Base-by-base conservation (phyloP, 2,113 vertebrate species). In the Menura novaehollandiae region DNA sequence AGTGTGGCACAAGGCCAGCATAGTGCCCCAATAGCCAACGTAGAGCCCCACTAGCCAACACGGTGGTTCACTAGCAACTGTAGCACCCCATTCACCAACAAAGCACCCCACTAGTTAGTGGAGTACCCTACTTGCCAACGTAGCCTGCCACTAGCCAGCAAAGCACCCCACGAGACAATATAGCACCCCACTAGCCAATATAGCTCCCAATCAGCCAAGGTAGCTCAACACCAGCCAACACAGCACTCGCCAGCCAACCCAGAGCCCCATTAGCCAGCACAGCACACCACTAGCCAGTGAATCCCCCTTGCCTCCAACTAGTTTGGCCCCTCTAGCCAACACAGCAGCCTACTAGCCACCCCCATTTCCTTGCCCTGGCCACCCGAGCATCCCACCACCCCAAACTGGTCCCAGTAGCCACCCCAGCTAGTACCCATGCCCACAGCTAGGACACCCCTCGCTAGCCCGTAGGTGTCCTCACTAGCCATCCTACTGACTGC, bases 1-100 rank as follows among this genome's bases (percentile, higher is more conserved):
- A 76, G 30, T 0, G 0, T 24, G 44, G 60, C 6, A 3, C 20
- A 13, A 49, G n/a, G 49, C 1, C 56, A 43, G 27, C 0, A 0
- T 5, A 23, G 53, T 12, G 30, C 3, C 27, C 46, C 17, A 15
- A 10, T 46, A 46, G 37, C 24, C 89, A 39, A 1, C 3, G 8
- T 2, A 30, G 49, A 4, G 18, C 8, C 21, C 51, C 15, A 13
- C 16, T 51, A 43, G 62, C 28, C 71, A 73, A 2, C 7, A 1
- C 2, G 16, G 64, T 71, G 41, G 24, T 9, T 71, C 30, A 11
- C 8, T 26, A 60, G 59, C 23, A 46, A 13, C 8, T 13, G 23
- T 16, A 47, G 72, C 3, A 5, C 2, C 13, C 13, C 33, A 39
- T 13, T 30, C 51, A 33, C 7, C 60, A n/a, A 13, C 8, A 22